Conservation (phyloP, 2,888 invertebrate genomes). For the Thereva nobilitata region DNA sequence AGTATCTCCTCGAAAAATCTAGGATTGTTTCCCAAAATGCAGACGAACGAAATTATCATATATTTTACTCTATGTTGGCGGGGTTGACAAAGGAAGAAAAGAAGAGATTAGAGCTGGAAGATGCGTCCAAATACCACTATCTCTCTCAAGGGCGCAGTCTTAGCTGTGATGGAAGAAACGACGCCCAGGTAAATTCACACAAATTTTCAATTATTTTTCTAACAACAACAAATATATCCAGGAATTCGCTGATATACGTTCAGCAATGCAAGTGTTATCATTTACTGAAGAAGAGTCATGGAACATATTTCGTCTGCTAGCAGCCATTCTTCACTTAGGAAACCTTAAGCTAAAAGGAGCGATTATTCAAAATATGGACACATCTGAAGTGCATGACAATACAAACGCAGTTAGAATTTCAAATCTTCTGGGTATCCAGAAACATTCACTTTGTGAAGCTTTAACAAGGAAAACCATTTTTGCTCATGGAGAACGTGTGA, state of each 20-base stretch:
- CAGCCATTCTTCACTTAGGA: conserved; percentile 88
- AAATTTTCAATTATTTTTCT: background rate
- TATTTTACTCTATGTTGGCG: conserved; percentile 88
- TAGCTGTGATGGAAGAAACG: conserved; percentile 80
- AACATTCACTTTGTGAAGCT: conserved; percentile 73
- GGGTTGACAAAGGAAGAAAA: conserved; percentile 82
- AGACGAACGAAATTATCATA: conserved; percentile 93
- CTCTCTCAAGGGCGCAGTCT: conserved; percentile 78
- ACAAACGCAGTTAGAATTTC: conserved; percentile 72
- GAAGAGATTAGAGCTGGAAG: conserved; percentile 72
- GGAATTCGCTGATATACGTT: conserved; percentile 85
- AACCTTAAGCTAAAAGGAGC: conserved; percentile 83
- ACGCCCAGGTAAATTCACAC: conserved; percentile 60
- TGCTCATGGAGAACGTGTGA: conserved; percentile 80
- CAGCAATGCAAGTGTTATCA: conserved; percentile 91
- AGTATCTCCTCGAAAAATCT: conserved; percentile 93
- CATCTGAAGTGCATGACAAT: conserved; percentile 79
- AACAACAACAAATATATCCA: conserved; percentile 4
- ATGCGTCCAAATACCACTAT: conserved; percentile 77
- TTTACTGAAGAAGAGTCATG: conserved; percentile 82
- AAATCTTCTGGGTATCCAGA: conserved; percentile 71
- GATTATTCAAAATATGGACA: conserved; percentile 80
- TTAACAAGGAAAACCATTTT: conserved; percentile 85
- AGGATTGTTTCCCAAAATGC: conserved; percentile 86
- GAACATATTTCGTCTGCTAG: conserved; percentile 82